Conservation (phyloP, 2,797 vertebrate species). For the Enteromius mattozi region DNA sequence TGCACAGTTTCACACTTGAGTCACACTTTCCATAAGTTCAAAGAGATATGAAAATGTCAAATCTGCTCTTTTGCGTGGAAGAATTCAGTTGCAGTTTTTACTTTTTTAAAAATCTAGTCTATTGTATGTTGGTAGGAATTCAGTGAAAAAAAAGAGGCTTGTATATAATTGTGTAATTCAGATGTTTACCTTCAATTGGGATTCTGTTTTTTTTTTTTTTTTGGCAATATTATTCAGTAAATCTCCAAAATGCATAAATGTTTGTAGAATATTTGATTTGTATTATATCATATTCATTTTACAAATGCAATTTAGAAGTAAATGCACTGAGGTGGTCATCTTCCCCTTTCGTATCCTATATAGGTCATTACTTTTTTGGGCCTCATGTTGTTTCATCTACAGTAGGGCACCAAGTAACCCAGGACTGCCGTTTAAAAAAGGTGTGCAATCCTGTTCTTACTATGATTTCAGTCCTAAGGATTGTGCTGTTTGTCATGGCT, state of each 20-base stretch:
- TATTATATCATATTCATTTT: neutral
- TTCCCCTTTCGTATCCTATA: neutral
- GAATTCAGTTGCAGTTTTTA: neutral
- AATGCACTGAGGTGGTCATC: neutral
- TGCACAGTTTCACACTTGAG: neutral
- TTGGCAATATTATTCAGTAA: neutral
- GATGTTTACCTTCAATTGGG: neutral
- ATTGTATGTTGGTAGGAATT: neutral
- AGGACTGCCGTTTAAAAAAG: neutral
- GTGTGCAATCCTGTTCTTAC: neutral
- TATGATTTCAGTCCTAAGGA: neutral
- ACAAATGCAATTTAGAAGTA: neutral
- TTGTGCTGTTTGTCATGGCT: conserved; percentile 14
- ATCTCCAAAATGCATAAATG: neutral
- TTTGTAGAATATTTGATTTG: neutral
- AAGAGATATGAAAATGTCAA: too few species aligned
- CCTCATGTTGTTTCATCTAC: neutral
- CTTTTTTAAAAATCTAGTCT: neutral
- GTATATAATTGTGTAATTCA: neutral
- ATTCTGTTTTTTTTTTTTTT: neutral
- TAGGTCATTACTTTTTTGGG: neutral
- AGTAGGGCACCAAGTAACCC: neutral
- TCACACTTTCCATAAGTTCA: neutral
- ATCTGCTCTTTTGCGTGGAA: neutral
- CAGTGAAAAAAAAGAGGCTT: neutral